Evolutionary conservation across 2,113 vertebrate genomes (phyloP), one percentile per base, ranked within the genome.

Genomic region (Uria lomvia): DNA sequence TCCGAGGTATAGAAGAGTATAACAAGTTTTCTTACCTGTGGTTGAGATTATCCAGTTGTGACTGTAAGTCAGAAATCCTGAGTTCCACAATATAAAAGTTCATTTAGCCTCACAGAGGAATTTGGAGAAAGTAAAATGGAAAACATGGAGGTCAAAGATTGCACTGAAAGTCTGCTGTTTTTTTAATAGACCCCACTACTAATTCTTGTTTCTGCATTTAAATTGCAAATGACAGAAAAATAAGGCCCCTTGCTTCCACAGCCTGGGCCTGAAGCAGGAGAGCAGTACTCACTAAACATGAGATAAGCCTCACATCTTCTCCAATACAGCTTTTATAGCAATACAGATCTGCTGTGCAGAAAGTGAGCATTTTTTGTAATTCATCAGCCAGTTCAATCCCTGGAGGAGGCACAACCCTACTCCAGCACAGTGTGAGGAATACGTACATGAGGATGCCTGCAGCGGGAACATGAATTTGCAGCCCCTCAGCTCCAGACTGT

Each of bases 391-490:
- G 40, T 5, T 11, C 24, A 55, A 8, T 3, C 60, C 24, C 21
- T 36, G 40, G 6, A 55, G 32, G 17, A 42, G 40, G 16, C 47
- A 49, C 40, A 74, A 22, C 5, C n/a, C 38, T 30, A 16, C 23
- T 21, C 29, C 22, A 59, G 50, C 5, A 9, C 24, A 17, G 27
- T 0, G 1, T 17, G 38, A 73, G 43, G 34, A 56, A 55, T 7
- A 7, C 0, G 0, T 34, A 29, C 12, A 6, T 15, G 14, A 58
- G 42, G 30, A 27, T 0, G 1, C 12, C 16, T 0, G 0, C n/a
- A 12, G 3, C 1, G 4, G 2, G 12, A 59, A 30, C 12, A 4
- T 0, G 4, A 20, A 30, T 47, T 17, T 32, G 8, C 45, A 92
- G 29, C 45, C 14, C 11, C n/a, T 49, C 42, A 56, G 40, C 42